These are phyloP conservation scores for Panagrolaimus sp. DNA, from an alignment of 1,140 invertebrate species.

Conservation along the genomic window DNA sequence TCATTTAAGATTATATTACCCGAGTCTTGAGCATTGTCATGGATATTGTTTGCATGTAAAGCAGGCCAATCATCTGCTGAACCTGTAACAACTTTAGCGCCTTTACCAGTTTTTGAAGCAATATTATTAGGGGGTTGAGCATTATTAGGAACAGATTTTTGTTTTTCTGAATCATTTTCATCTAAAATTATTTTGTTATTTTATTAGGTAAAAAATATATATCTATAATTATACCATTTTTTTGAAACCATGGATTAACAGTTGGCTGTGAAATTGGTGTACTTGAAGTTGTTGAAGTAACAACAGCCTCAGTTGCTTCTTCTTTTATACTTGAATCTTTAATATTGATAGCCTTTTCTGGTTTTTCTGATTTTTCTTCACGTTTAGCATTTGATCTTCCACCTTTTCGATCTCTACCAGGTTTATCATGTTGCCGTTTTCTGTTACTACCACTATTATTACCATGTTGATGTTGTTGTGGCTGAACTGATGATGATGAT, in stretches of 20 bases:
- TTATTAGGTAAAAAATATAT: background rate
- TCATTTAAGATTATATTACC: background rate
- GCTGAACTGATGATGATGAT: background rate
- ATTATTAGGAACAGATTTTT: background rate
- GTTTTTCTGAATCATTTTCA: background rate
- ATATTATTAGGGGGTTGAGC: background rate
- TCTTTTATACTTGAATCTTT: background rate
- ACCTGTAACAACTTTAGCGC: background rate
- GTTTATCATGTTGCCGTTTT: background rate
- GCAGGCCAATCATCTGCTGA: conserved; percentile 8
- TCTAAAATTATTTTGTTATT: background rate
- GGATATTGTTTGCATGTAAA: background rate
- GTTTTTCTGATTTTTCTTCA: conserved; percentile 3
- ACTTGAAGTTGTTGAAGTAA: background rate
- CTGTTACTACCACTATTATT: conserved; percentile 1
- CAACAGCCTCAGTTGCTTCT: background rate
- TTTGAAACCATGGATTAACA: conserved; percentile 8
- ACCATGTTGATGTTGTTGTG: background rate
- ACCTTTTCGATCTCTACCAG: background rate
- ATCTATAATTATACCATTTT: background rate
- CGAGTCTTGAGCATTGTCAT: conserved; percentile 9
- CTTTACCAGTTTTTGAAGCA: background rate
- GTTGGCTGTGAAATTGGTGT: background rate
- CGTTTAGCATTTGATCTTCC: background rate
- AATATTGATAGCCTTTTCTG: background rate